Conservation (phyloP, 2,113 vertebrate species). For the Bos javanicus region DNA sequence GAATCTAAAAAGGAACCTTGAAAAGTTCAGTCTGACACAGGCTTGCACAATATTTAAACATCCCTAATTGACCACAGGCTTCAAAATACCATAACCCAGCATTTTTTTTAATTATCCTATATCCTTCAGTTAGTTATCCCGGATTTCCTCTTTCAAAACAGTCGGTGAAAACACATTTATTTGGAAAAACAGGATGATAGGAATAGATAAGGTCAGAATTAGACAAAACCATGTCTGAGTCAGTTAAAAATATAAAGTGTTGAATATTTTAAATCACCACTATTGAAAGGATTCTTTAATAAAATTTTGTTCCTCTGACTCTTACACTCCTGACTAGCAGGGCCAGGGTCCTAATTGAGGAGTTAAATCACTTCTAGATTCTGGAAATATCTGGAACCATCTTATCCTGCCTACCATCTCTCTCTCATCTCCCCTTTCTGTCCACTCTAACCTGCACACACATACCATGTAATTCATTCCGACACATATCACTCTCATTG, state of each 20-base stretch:
- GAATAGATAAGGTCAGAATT: conserved; percentile 36
- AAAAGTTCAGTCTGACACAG: conserved; percentile 55
- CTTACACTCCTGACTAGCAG: background rate
- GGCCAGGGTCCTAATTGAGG: background rate
- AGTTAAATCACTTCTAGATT: background rate
- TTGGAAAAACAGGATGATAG: conserved; percentile 63
- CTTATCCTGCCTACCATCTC: background rate
- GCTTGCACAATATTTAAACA: conserved; percentile 34
- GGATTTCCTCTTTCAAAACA: conserved; percentile 53
- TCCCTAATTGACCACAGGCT: background rate
- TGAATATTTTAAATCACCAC: background rate
- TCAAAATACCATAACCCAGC: conserved; percentile 29
- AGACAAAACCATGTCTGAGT: conserved; percentile 28
- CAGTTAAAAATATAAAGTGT: background rate
- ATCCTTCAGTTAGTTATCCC: conserved; percentile 50
- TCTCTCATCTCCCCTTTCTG: background rate
- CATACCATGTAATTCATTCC: background rate
- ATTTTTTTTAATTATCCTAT: conserved; percentile 48
- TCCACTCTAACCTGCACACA: background rate
- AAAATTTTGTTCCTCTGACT: background rate
- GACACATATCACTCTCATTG: background rate
- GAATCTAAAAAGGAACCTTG: conserved; percentile 19
- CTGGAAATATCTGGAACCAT: background rate
- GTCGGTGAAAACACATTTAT: conserved; percentile 48
- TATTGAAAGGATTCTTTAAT: background rate